Percentiles rank a stretch among this genome's conserved stretches.
These are phyloP conservation scores for Protodeltote pygarga DNA, from an alignment of 2,888 invertebrate species.

Conservation along the genomic window DNA sequence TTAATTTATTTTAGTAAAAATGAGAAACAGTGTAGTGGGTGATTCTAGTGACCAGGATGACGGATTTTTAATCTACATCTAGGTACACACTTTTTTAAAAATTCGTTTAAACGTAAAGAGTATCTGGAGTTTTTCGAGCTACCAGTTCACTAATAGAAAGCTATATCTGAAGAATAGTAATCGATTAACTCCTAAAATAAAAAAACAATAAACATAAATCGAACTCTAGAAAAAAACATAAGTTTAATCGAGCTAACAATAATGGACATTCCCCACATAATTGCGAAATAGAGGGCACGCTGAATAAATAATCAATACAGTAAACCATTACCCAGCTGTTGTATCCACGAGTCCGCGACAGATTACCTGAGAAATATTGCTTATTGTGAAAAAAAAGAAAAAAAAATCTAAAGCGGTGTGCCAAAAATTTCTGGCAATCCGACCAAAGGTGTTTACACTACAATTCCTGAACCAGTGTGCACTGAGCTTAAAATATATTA, in stretches of 20 bases:
- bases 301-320: constrained; percentile 36
- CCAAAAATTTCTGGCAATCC: constrained; percentile 53
- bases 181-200: no score
- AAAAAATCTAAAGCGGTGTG: constrained; percentile 31
- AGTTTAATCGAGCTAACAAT: constrained; percentile 13
- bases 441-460: constrained; percentile 48
- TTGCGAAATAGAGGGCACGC: constrained; percentile 19
- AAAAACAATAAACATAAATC: not conserved
- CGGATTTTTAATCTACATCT: no score
- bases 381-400: constrained; percentile 37
- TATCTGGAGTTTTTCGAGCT: no score
- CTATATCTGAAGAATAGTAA: no score
- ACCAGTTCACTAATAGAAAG: no score
- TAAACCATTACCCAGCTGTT: constrained; percentile 48
- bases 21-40: no score
- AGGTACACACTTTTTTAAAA: no score
- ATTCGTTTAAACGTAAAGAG: no score
- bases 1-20: not conserved
- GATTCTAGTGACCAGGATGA: no score
- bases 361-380: constrained; percentile 57
- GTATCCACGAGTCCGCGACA: constrained; percentile 38
- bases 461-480: constrained; percentile 30
- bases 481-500: constrained; percentile 28
- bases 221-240: constrained; percentile 1
- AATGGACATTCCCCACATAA: constrained; percentile 34